These are phyloP conservation scores for Antheraea assamensis DNA, from an alignment of 2,888 invertebrate genomes.

Conservation along the genomic window DNA sequence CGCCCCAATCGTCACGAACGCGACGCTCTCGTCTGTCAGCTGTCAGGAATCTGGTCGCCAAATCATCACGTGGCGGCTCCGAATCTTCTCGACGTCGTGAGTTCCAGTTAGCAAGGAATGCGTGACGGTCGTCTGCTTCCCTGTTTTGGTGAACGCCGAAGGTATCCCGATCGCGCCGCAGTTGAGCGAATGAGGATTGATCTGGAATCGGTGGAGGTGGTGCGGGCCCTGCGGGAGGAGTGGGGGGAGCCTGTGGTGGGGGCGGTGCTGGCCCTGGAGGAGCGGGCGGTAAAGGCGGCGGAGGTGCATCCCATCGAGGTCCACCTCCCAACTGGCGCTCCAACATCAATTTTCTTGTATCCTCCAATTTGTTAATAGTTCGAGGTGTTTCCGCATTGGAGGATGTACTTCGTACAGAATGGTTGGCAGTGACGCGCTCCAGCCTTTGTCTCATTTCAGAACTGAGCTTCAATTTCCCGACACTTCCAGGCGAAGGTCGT, in stretches of 20 bases:
- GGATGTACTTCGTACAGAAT: conserved; percentile 91
- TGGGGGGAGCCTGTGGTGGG: conserved; percentile 84
- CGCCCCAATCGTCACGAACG: conserved; percentile 70
- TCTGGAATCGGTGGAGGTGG: conserved; percentile 81
- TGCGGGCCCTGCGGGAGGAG: conserved; percentile 83
- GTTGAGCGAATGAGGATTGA: conserved; percentile 85
- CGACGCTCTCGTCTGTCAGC: conserved; percentile 65
- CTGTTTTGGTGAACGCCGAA: conserved; percentile 88
- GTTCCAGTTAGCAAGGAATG: conserved; percentile 78
- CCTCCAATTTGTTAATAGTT: conserved; percentile 91
- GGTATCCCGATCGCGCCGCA: conserved; percentile 87
- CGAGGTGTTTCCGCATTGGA: conserved; percentile 87
- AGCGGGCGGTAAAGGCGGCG: conserved; percentile 85
- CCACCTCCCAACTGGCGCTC: conserved; percentile 91
- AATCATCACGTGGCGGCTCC: conserved; percentile 65
- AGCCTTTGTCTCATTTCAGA: conserved; percentile 95
- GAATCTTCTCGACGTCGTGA: conserved; percentile 70
- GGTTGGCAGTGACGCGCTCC: conserved; percentile 94
- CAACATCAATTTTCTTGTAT: conserved; percentile 91
- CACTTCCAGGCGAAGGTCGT: conserved; percentile 92
- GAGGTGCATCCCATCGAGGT: conserved; percentile 83
- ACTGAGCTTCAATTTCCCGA: conserved; percentile 94
- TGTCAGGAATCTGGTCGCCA: conserved; percentile 71
- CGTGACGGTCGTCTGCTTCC: conserved; percentile 80
- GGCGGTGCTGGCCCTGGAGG: conserved; percentile 83